A percentile compares a stretch with the other conserved stretches of the same genome.
phyloP scores from a whole-genome alignment of 35 echinoderm and acorn worm genomes.

The Chiridota heheva region DNA sequence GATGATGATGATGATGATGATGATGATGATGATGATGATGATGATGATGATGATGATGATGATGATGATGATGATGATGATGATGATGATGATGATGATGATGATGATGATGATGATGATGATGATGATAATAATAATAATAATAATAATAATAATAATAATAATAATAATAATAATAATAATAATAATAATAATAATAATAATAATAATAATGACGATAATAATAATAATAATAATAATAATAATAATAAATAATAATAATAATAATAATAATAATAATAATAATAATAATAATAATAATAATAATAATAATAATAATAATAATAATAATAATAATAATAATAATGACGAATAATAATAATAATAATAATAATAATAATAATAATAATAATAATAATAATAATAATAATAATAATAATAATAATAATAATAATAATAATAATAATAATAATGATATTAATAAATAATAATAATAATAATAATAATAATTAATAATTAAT shows the following conservation, averaged over 20 bases:
- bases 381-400: no score
- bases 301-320: no score
- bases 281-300: neutral
- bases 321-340: no score
- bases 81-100: neutral
- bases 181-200: neutral
- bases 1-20: neutral
- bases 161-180: neutral
- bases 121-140: neutral
- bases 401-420: no score
- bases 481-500: no score
- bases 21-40: conserved; percentile 6
- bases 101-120: neutral
- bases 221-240: neutral
- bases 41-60: neutral
- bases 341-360: no score
- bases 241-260: neutral
- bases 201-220: neutral
- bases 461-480: no score
- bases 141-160: neutral
- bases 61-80: neutral
- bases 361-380: no score
- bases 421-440: no score
- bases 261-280: neutral
- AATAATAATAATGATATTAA: no score